A percentile compares a stretch with the other conserved stretches of the same genome.
Conservation (phyloP, 1,140 invertebrate genomes). For the Drosophila serrata region DNA sequence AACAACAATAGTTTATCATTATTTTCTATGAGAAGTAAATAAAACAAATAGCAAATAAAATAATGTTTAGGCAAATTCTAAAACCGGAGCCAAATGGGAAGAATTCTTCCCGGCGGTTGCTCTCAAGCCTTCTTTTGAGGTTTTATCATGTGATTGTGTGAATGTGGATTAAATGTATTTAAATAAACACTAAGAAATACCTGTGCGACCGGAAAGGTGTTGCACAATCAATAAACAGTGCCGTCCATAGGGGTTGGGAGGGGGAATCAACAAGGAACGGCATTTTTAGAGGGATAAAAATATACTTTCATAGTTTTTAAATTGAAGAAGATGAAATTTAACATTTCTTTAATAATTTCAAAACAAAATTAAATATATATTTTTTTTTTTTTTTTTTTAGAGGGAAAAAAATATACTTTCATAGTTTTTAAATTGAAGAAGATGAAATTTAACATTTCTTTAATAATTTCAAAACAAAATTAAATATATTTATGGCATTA, state of each 20-base stretch:
- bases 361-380: too few species aligned
- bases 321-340: too few species aligned
- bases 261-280: neutral
- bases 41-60: conserved; percentile 67
- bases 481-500: too few species aligned
- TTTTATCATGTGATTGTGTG: conserved; percentile 23
- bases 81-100: conserved; percentile 3
- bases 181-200: conserved; percentile 48
- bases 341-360: too few species aligned
- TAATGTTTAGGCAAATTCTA: conserved; percentile 45
- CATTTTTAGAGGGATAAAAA: neutral
- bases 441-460: too few species aligned
- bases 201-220: conserved; percentile 25
- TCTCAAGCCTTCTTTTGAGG: conserved; percentile 4
- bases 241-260: neutral
- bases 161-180: conserved; percentile 51
- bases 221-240: conserved; percentile 28
- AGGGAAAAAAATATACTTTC: neutral
- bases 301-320: too few species aligned
- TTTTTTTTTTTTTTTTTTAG: too few species aligned
- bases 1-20: conserved; percentile 49
- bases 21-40: conserved; percentile 59
- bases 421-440: too few species aligned
- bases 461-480: too few species aligned
- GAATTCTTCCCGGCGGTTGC: neutral